These are phyloP conservation scores for Zapornia atra DNA, from an alignment of 2,113 vertebrate species.

Conservation along the genomic window DNA sequence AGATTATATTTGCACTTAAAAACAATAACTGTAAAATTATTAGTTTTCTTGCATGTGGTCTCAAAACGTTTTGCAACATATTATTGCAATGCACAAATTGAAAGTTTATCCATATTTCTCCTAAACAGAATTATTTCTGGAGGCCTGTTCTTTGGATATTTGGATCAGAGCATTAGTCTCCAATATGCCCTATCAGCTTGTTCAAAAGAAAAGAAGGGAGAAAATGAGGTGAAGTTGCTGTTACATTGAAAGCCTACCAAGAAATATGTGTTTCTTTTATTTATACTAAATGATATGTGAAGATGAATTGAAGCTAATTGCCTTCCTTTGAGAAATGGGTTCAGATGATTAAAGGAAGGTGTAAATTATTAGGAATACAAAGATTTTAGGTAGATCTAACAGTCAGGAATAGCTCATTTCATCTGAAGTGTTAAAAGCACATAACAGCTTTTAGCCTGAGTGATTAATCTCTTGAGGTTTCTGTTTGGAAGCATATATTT, in stretches of 20 bases:
- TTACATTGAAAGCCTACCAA: background rate
- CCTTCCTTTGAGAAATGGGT: background rate
- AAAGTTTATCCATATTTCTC: background rate
- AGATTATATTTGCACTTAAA: background rate
- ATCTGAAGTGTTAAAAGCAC: conserved; percentile 11
- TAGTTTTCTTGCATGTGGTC: background rate
- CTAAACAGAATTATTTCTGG: background rate
- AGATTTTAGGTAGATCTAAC: background rate
- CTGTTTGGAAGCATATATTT: background rate
- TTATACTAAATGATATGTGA: background rate
- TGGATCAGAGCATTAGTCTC: background rate
- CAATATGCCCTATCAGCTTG: background rate
- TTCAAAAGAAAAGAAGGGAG: background rate
- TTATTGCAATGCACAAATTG: background rate
- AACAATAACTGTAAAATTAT: background rate
- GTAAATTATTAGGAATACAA: conserved; percentile 9
- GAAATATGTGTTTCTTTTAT: background rate
- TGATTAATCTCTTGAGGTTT: conserved; percentile 11
- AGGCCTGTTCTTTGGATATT: background rate
- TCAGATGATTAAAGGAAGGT: background rate
- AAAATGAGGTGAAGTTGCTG: background rate
- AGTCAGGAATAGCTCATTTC: background rate
- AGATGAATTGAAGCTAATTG: background rate
- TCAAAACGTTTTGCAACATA: background rate
- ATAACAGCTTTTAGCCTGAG: background rate